A percentile compares a stretch with the other conserved stretches of the same genome.
Evolutionary conservation across 2,113 vertebrate genomes (phyloP).

Genomic region (Sarotherodon lohbergeri): DNA sequence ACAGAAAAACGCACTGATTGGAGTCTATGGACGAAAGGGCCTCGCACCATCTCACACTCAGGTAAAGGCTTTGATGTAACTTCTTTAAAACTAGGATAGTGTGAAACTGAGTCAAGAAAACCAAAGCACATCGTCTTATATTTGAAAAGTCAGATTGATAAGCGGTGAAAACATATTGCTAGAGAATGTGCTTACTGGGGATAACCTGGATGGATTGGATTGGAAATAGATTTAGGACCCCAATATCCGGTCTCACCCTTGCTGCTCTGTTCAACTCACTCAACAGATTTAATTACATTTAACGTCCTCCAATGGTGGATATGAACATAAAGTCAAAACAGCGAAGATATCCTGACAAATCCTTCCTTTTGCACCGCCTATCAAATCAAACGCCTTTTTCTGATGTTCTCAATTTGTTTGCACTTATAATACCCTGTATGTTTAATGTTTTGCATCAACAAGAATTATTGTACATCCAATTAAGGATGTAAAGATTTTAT

Average conservation of each 20-base stretch:
- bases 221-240: not conserved
- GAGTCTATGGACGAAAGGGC: slow-evolving; percentile 95
- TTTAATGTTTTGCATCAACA: not conserved
- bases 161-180: not conserved
- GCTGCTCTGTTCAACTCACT: not conserved
- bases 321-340: not conserved
- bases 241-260: not conserved
- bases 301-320: not conserved
- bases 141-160: not conserved
- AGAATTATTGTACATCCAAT: not conserved
- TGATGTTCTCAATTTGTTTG: not conserved
- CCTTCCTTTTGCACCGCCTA: not conserved
- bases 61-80: slow-evolving; percentile 66
- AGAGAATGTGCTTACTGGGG: not conserved
- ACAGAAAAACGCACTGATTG: slow-evolving; percentile 95
- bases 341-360: not conserved
- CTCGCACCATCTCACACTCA: slow-evolving; percentile 95
- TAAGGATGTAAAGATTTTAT: not conserved
- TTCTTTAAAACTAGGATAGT: not conserved
- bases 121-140: not conserved
- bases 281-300: not conserved
- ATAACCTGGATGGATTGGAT: too few species aligned
- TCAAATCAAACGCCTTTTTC: not conserved
- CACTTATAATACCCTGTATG: not conserved
- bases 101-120: not conserved